Base-by-base conservation (phyloP, 2,113 vertebrate species). In the Trogon surrucura region DNA sequence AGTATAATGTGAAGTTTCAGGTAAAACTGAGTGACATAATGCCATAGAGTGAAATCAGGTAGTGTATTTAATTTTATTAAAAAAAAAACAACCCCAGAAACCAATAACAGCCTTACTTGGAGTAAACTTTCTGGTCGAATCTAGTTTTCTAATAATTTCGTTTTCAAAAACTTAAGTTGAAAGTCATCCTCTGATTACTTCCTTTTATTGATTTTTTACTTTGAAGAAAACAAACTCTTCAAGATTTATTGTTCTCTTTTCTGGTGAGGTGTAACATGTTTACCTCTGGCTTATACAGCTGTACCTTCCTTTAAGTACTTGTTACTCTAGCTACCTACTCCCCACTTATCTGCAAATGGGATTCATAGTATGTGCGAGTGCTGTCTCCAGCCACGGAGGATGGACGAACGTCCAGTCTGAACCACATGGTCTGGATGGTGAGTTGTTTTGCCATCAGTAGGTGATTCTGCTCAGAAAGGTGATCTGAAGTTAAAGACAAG, bases 361-460 rank as follows among this genome's bases (percentile, higher is more conserved):
- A 9, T 75, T 74, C 3, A 2, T 26, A 23, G 8, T 66, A 12
- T 53, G 38, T 0, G 1, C 38, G 51, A 72, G 26, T 57, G 30
- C 38, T 32, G 1, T 51, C 53, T 83, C 11, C 53, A 20, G 15
- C 85, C 72, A n/a, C 0, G 0, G 22, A 66, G n/a, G 20, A 66
- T 0, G 3, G 41, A 61, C 11, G 10, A 16, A 54, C 0, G 3
- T 79, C 41, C 18, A 5, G 64, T 64, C 72, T 79, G 50, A 66
- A 57, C 14, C 1, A 3, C 5, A 12, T 0, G 5, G 6, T 83
- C 13, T 53, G 32, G n/a, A 25, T 32, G 74, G 1, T 1, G 15
- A 90, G 26, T 27, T 78, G 27, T 58, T 82, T 88, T 60, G 21
- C 50, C 16, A 26, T 34, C 44, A 51, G 0, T 36, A 62, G 64